Evolutionary conservation across 2,888 invertebrate species (phyloP).

Genomic region (Lucinisca nassula): DNA sequence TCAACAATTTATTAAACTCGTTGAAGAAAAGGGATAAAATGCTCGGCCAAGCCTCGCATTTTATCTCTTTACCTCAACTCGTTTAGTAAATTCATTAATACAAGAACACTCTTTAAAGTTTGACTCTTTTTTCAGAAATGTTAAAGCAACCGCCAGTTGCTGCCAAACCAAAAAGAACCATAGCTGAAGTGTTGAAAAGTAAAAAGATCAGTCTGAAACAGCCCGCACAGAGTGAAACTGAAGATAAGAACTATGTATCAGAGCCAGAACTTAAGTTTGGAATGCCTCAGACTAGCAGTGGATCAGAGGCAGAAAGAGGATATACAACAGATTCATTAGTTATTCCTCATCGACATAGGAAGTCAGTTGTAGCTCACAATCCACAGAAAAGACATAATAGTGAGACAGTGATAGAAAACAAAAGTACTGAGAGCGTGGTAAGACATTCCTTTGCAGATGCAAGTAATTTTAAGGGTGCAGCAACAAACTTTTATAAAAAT

Average conservation of each 20-base stretch:
- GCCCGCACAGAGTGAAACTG: background rate
- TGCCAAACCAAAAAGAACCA: slow-evolving; percentile 12
- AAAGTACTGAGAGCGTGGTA: background rate
- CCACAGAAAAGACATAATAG: background rate
- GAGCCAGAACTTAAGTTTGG: background rate
- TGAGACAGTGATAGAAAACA: background rate
- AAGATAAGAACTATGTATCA: background rate
- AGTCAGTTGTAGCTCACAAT: background rate
- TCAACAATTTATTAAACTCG: too few species aligned
- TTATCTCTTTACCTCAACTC: too few species aligned
- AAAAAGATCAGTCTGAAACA: background rate
- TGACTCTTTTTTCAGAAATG: slow-evolving; percentile 30
- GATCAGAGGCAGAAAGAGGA: slow-evolving; percentile 9
- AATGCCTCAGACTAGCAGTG: background rate
- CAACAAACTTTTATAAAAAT: background rate
- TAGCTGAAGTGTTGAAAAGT: slow-evolving; percentile 30
- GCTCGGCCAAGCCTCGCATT: too few species aligned
- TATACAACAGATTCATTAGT: slow-evolving; percentile 29
- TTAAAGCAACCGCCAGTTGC: background rate
- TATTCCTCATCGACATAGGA: background rate
- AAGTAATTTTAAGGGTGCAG: too few species aligned
- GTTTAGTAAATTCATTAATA: too few species aligned
- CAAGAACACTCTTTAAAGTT: too few species aligned
- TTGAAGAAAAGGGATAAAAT: too few species aligned
- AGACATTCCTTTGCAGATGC: too few species aligned